Percentiles rank a stretch among this genome's conserved stretches.
Evolutionary conservation across 2,888 invertebrate genomes (phyloP).

Genomic region (Prosapia bicincta): DNA sequence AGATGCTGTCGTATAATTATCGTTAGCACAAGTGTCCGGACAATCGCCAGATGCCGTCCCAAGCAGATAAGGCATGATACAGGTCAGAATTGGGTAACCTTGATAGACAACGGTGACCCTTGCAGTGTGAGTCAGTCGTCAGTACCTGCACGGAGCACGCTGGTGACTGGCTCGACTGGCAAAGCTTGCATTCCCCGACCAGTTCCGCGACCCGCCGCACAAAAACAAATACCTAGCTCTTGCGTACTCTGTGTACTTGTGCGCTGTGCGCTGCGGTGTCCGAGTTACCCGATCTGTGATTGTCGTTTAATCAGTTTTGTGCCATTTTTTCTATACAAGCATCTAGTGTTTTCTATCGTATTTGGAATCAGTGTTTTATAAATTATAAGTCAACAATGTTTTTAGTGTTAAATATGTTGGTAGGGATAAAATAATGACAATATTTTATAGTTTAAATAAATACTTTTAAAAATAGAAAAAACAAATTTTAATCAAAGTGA

Average conservation of each 20-base stretch:
- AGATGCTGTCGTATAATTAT: no score
- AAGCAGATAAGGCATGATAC: background rate
- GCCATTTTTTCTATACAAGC: background rate
- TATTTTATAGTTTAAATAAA: no score
- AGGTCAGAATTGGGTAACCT: slow-evolving; percentile 2
- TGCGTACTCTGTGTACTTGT: background rate
- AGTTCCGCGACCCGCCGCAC: background rate
- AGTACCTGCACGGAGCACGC: background rate
- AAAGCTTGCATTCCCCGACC: background rate
- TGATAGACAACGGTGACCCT: background rate
- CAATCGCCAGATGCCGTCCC: background rate
- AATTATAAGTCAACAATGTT: no score
- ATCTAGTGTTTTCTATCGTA: no score
- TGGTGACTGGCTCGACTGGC: background rate
- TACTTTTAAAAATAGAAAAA: no score
- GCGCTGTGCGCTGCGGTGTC: no score
- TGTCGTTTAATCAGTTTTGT: background rate
- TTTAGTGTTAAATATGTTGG: no score
- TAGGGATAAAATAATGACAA: no score
- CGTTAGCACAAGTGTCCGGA: no score
- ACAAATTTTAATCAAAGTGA: no score
- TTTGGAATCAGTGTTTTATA: no score
- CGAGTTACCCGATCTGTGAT: background rate
- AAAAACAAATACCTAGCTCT: background rate
- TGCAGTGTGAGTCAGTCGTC: background rate